A percentile compares a stretch with the other conserved stretches of the same genome.
phyloP scores from a whole-genome alignment of 2,113 vertebrate species.

The Neogale vison region DNA sequence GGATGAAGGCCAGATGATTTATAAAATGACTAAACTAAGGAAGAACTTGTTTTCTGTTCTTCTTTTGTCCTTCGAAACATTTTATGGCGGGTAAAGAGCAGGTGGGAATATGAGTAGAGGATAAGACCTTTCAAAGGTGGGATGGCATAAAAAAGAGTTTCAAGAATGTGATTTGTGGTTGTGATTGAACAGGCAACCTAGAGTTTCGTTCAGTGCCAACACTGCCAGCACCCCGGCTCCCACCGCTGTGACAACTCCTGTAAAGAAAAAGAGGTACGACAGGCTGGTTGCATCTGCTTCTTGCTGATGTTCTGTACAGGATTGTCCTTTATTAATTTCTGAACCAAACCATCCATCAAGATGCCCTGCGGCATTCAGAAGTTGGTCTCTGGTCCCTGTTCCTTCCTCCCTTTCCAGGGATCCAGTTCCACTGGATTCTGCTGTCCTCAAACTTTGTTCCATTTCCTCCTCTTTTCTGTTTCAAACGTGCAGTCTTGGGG shows the following conservation, averaged over 20 bases:
- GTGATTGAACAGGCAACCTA: constrained; percentile 69
- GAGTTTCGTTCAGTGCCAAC: neutral
- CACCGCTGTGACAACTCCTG: constrained; percentile 57
- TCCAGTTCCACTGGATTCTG: neutral
- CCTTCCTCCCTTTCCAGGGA: neutral
- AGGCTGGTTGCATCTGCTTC: neutral
- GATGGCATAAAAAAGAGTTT: neutral
- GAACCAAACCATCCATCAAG: neutral
- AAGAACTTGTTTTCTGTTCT: neutral
- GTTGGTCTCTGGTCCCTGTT: neutral
- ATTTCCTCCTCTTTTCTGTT: neutral
- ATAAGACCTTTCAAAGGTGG: neutral
- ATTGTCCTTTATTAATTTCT: neutral
- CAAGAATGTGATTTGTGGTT: neutral
- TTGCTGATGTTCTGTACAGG: neutral
- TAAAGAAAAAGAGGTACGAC: constrained; percentile 86
- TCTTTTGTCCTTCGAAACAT: neutral
- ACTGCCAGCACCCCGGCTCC: neutral
- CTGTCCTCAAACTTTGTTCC: neutral
- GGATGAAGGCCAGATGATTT: neutral
- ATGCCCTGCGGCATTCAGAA: accelerated
- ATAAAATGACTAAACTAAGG: neutral
- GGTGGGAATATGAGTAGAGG: neutral
- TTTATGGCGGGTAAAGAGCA: neutral
- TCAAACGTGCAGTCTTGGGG: neutral